These are phyloP conservation scores for Empidonax traillii DNA, from an alignment of 2,113 vertebrate genomes.

Conservation along the genomic window DNA sequence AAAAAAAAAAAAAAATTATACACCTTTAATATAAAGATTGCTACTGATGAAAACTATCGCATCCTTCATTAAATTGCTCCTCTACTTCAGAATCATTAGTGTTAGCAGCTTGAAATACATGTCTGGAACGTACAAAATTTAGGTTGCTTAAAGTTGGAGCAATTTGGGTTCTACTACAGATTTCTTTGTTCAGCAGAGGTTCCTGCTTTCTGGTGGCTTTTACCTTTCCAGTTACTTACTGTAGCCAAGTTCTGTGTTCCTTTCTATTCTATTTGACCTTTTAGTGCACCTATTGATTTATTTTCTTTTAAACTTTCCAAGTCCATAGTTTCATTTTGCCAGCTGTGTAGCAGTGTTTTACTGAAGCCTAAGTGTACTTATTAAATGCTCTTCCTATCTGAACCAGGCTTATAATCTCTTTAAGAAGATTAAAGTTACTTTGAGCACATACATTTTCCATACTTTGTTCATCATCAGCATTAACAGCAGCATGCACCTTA, in stretches of 20 bases:
- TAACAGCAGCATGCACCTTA: background rate
- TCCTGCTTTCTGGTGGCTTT: slow-evolving; percentile 2
- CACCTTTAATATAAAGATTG: background rate
- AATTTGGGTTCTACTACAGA: background rate
- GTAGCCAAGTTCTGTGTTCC: background rate
- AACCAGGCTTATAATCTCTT: background rate
- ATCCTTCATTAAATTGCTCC: background rate
- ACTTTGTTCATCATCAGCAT: background rate
- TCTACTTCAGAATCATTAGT: background rate
- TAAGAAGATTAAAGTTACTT: background rate
- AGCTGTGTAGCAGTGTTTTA: background rate
- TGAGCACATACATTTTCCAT: background rate
- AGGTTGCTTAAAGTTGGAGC: background rate
- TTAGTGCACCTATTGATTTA: slow-evolving; percentile 25
- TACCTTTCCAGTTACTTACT: background rate
- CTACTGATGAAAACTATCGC: background rate
- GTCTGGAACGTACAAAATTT: background rate
- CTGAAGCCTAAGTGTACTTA: background rate
- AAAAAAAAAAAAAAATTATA: background rate
- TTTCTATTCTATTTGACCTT: slow-evolving; percentile 31
- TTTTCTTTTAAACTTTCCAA: background rate
- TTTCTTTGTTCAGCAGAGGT: background rate
- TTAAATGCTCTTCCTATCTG: background rate
- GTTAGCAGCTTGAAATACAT: background rate
- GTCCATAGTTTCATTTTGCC: background rate